Percentiles rank a stretch among this genome's conserved stretches.
Conservation (phyloP, 2,113 vertebrate genomes). For the Phoxinus phoxinus region DNA sequence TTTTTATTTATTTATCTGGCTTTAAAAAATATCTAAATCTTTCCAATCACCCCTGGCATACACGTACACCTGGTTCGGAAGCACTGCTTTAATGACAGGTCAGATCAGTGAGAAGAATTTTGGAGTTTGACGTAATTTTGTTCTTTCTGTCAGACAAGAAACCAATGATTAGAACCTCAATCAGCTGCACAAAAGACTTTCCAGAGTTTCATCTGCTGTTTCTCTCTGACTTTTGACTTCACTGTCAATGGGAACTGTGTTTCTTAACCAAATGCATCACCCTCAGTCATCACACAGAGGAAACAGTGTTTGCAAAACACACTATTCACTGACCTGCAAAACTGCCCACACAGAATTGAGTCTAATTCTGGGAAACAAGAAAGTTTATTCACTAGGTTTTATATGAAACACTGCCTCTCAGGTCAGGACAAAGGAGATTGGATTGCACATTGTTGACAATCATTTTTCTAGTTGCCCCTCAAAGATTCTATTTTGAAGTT, state of each 20-base stretch:
- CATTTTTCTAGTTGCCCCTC: slow-evolving; percentile 28
- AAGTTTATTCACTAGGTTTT: slow-evolving; percentile 26
- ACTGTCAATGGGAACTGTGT: neutral
- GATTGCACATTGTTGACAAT: slow-evolving; percentile 34
- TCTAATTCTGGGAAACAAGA: slow-evolving; percentile 27
- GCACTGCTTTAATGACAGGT: neutral
- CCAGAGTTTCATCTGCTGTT: neutral
- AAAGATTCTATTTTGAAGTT: slow-evolving; percentile 25
- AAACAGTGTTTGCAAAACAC: slow-evolving; percentile 10
- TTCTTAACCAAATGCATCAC: neutral
- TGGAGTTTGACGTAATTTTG: neutral
- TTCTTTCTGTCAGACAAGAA: neutral
- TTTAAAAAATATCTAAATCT: neutral
- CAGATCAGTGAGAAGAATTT: neutral
- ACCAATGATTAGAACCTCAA: neutral
- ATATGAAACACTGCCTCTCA: neutral
- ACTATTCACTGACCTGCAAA: slow-evolving; percentile 16
- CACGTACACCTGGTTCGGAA: neutral
- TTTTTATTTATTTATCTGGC: neutral
- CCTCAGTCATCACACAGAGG: neutral
- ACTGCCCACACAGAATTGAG: slow-evolving; percentile 1
- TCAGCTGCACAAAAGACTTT: neutral
- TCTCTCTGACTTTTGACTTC: slow-evolving; percentile 14
- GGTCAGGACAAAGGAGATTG: slow-evolving; percentile 38
- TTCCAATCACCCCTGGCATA: neutral